Evolutionary conservation across 2,888 invertebrate species (phyloP).

Genomic region (Amphipyra berbera): DNA sequence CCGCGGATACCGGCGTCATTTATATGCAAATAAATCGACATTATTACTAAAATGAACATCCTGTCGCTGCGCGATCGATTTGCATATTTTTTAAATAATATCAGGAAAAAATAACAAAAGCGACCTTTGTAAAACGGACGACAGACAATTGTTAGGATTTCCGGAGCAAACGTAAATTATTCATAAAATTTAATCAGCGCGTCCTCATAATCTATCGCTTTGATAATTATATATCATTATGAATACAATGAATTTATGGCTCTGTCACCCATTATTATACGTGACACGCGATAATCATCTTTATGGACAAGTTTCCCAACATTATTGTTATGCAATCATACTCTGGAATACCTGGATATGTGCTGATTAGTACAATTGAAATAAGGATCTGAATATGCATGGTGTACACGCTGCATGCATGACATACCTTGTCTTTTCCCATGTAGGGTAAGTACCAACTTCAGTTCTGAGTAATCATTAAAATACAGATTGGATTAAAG

Average conservation of each 20-base stretch:
- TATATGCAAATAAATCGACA: conserved; percentile 87
- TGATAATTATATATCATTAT: conserved; percentile 77
- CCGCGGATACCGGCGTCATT: conserved; percentile 84
- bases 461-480: conserved; percentile 33
- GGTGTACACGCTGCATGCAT: conserved; percentile 25
- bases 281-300: conserved; percentile 45
- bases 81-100: conserved; percentile 89
- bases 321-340: conserved; percentile 25
- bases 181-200: conserved; percentile 85
- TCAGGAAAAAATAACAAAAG: conserved; percentile 85
- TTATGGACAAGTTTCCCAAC: conserved; percentile 38
- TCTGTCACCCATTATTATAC: conserved; percentile 46
- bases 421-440: conserved; percentile 32
- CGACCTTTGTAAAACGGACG: conserved; percentile 77
- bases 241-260: conserved; percentile 64
- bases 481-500: conserved; percentile 27
- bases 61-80: conserved; percentile 85
- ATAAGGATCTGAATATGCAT: conserved; percentile 27
- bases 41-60: conserved; percentile 88
- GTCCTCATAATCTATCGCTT: conserved; percentile 78
- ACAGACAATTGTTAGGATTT: conserved; percentile 83
- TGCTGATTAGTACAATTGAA: conserved; percentile 26
- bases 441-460: conserved; percentile 1
- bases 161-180: conserved; percentile 83
- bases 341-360: conserved; percentile 21